phyloP scores from a whole-genome alignment of 2,113 vertebrate genomes.

The Cyphomyrus plagiostoma region DNA sequence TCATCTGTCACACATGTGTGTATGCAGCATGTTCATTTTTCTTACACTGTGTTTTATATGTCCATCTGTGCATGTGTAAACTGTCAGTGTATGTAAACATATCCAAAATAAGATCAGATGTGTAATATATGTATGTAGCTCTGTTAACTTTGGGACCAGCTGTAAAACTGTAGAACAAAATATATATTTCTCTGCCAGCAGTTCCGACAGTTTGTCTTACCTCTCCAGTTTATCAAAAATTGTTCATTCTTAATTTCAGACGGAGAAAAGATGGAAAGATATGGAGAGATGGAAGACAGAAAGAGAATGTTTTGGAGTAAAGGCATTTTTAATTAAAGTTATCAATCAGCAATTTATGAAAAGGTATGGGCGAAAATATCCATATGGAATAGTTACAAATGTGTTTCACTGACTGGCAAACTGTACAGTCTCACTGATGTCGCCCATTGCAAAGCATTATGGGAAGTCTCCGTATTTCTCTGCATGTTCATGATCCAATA shows the following conservation, averaged over 20 bases:
- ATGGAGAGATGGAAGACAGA: constrained; percentile 15
- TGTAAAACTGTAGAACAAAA: neutral
- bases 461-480: constrained; percentile 24
- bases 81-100: constrained; percentile 11
- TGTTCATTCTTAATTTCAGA: neutral
- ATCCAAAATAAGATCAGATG: neutral
- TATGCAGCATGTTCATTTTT: neutral
- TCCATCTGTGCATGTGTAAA: neutral
- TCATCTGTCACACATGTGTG: neutral
- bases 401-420: constrained; percentile 10
- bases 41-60: neutral
- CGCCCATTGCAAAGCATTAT: constrained; percentile 11
- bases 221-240: constrained; percentile 8
- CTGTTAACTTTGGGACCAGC: neutral
- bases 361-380: constrained; percentile 2
- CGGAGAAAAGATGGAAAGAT: constrained; percentile 4
- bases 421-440: constrained; percentile 11
- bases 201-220: neutral
- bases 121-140: neutral
- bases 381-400: constrained; percentile 6
- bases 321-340: neutral
- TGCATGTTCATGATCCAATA: constrained; percentile 10
- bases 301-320: neutral
- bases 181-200: neutral
- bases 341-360: neutral